Percentiles rank a stretch among this genome's conserved stretches.
Conservation (phyloP, 2,797 vertebrate species). For the Muscicapa striata region DNA sequence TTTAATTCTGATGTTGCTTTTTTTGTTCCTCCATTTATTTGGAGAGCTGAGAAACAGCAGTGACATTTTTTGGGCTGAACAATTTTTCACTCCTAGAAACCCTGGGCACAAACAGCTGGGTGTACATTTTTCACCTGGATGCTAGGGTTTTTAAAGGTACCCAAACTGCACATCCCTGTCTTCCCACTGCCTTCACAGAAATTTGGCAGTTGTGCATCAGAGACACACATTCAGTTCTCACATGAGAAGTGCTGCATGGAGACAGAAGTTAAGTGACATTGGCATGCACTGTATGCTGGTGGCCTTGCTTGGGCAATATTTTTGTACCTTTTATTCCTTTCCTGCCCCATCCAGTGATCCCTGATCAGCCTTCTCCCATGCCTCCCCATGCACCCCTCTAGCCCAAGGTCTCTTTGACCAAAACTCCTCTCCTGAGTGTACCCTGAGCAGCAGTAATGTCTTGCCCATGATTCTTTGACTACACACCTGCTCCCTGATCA, state of each 20-base stretch:
- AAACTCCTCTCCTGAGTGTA: neutral
- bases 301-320: fast-evolving
- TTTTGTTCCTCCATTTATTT: neutral
- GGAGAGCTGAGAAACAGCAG: neutral
- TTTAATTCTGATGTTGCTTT: neutral
- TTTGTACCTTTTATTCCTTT: neutral
- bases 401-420: neutral
- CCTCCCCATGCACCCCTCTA: neutral
- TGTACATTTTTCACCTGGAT: neutral
- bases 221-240: neutral
- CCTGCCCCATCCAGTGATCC: neutral
- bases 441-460: neutral
- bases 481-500: neutral
- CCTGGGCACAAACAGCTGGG: neutral
- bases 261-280: neutral
- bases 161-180: neutral
- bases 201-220: neutral
- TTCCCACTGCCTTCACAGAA: neutral
- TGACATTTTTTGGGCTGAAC: neutral
- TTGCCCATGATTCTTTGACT: neutral
- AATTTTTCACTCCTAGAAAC: neutral
- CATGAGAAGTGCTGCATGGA: neutral
- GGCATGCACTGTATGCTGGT: neutral
- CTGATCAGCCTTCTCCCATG: neutral
- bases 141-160: neutral